Evolutionary conservation across 2,888 invertebrate genomes (phyloP).

Genomic region (Agrotis puta): DNA sequence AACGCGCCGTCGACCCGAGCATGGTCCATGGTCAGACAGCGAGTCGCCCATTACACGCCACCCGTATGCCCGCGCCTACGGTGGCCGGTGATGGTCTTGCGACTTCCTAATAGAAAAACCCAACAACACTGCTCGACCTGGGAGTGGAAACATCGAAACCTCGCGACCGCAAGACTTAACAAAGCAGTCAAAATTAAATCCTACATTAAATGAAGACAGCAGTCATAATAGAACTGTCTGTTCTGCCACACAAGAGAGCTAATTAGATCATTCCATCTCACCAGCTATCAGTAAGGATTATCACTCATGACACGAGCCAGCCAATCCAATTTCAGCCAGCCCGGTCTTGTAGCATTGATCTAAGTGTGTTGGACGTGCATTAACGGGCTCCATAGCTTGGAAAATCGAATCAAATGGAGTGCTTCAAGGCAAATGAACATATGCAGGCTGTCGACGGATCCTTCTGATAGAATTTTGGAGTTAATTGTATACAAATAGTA

Average conservation of each 20-base stretch:
- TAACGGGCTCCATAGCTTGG: slow-evolving; percentile 32
- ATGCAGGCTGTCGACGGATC: slow-evolving; percentile 1
- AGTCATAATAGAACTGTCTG: not conserved
- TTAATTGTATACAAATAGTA: not conserved
- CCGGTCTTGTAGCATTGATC: slow-evolving; percentile 21
- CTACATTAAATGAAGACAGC: not conserved
- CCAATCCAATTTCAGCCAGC: slow-evolving; percentile 30
- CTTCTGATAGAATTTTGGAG: slow-evolving; percentile 14
- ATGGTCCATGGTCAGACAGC: no score
- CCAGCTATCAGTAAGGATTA: slow-evolving; percentile 17
- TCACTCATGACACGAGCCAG: slow-evolving; percentile 13
- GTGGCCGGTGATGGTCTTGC: no score
- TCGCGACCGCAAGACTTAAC: no score
- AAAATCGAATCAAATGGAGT: slow-evolving; percentile 54
- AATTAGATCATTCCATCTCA: slow-evolving; percentile 18
- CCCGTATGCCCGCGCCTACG: no score
- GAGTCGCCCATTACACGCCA: no score
- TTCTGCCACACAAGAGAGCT: not conserved
- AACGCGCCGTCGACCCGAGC: no score
- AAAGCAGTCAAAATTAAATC: not conserved
- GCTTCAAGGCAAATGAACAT: slow-evolving; percentile 25
- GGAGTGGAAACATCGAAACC: no score
- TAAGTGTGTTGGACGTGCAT: slow-evolving; percentile 37
- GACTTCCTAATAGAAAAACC: no score
- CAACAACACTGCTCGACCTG: no score